Evolutionary conservation across 2,113 vertebrate species (phyloP).

Genomic region (Calyptomena viridis): DNA sequence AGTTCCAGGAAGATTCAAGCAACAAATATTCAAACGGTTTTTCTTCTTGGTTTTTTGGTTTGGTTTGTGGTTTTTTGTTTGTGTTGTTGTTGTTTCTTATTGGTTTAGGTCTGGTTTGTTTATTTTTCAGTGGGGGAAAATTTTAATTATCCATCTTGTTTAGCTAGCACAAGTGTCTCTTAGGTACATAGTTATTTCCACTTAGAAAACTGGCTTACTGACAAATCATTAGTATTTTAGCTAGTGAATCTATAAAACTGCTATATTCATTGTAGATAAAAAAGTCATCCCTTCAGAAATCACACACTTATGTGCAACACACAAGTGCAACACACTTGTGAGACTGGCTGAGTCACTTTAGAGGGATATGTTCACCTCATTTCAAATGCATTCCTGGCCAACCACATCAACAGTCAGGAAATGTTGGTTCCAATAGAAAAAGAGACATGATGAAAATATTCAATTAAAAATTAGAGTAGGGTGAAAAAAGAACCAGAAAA

Average conservation of each 20-base stretch:
- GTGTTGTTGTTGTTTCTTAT: neutral
- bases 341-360: neutral
- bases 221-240: neutral
- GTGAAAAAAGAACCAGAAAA: neutral
- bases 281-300: neutral
- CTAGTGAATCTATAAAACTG: neutral
- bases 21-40: neutral
- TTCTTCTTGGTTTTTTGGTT: neutral
- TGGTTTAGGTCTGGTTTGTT: neutral
- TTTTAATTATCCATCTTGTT: neutral
- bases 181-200: neutral
- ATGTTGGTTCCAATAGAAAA: neutral
- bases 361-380: accelerated
- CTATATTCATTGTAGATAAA: neutral
- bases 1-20: neutral
- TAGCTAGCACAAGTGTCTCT: neutral
- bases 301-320: no score
- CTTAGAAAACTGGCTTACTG: neutral
- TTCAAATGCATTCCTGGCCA: neutral
- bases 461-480: neutral
- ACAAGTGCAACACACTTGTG: neutral
- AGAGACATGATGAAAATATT: neutral
- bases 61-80: neutral
- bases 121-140: neutral
- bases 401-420: neutral